Base-by-base conservation (phyloP, 2,888 invertebrate genomes). In the Panzeria rudis region DNA sequence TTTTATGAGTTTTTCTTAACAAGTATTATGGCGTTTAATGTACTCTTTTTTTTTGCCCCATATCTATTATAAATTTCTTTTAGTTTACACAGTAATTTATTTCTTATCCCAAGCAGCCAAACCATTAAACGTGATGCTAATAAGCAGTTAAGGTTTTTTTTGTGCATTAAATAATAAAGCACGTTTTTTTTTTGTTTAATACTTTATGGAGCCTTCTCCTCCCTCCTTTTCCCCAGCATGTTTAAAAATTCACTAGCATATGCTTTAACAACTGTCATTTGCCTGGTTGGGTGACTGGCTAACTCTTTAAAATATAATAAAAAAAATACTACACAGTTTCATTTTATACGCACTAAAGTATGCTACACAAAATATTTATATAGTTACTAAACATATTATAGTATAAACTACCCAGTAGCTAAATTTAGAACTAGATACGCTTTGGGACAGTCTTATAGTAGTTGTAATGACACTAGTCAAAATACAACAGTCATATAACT, bases 211-310 rank as follows among this genome's bases (percentile, higher is more conserved):
- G n/a, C 8, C 20, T 8, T 7, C 4, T 11, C 44, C n/a, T 29
- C n/a, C 17, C 9, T 8, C 17, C 11, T 8, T 17, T 0, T 0
- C 32, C 20, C 17, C 8, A 9, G 20, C 20, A 5, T 47, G 47
- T 8, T 47, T 47, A 47, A 50, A 8, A 20, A 17, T 50, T 20
- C 50, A 20, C 50, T 50, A 44, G 15, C 4, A 20, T 20, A 17
- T 52, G 3, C 17, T 61, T 61, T 52, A 69, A 35, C 29, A 29
- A 29, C 68, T 75, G 68, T 75, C 75, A 68, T 75, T 75, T 73
- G 29, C 64, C 64, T 56, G n/a, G n/a, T n/a, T n/a, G n/a, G n/a
- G n/a, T n/a, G n/a, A n/a, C n/a, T n/a, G 59, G 47, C 47, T 35
- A 59, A 59, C 25, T 68, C 17, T 69, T 50, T 50, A 50, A 59